Conservation (phyloP, 2,888 invertebrate species). For the Neocrepidodera transversa region DNA sequence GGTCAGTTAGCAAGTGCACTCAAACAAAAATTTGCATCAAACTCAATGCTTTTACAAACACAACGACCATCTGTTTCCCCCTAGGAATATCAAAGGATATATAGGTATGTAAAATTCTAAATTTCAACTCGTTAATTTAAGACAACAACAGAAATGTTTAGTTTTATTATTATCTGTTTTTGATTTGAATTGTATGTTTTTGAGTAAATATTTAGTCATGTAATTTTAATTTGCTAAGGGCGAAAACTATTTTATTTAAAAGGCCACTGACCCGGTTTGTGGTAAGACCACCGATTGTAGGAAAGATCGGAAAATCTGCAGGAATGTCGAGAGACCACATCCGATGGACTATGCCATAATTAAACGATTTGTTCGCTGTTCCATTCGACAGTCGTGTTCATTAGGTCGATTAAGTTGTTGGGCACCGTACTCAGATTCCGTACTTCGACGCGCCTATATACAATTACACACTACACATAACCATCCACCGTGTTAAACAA, state of each 20-base stretch:
- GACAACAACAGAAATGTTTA: too few species aligned
- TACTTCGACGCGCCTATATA: conserved; percentile 45
- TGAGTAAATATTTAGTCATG: too few species aligned
- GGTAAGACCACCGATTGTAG: conserved; percentile 8
- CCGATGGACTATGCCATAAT: conserved; percentile 51
- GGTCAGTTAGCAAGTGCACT: conserved; percentile 21
- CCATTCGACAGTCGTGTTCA: conserved; percentile 53
- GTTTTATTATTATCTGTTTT: too few species aligned
- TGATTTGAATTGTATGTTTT: too few species aligned
- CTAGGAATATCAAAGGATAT: conserved; percentile 16
- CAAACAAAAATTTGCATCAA: conserved; percentile 29
- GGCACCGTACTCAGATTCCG: conserved; percentile 36
- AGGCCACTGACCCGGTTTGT: background rate
- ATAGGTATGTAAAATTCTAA: background rate
- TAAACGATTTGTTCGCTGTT: conserved; percentile 54
- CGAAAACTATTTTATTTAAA: too few species aligned
- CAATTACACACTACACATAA: conserved; percentile 50
- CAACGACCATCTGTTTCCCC: conserved; percentile 21
- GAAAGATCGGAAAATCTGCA: conserved; percentile 22
- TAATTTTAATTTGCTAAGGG: too few species aligned
- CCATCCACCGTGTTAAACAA: conserved; percentile 41
- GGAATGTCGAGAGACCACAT: conserved; percentile 45
- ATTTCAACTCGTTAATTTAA: too few species aligned
- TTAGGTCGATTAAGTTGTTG: conserved; percentile 54
- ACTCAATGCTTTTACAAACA: too few species aligned